Evolutionary conservation across 2,888 invertebrate species (phyloP), one percentile per base, ranked within the genome.

Genomic region (Trichopria drosophilae): DNA sequence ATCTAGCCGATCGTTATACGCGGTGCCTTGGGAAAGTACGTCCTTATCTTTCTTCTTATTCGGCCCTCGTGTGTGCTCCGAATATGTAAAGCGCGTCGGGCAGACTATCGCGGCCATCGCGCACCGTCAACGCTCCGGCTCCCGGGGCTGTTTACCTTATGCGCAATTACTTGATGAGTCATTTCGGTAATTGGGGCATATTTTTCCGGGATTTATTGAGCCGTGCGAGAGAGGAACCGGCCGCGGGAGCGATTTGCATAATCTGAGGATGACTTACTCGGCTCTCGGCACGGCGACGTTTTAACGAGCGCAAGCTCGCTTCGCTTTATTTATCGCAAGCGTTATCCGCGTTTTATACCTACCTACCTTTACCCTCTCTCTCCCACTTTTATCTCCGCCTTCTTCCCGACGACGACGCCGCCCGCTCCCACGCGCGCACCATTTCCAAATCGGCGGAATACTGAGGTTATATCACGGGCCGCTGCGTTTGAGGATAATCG

Each of bases 161-260:
- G 61, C 63, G 62, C 71, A 67, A 72, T 72, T 71, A 72, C 69
- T 72, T 69, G 72, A 71, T 72, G 71, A 72, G 64, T 72, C 70
- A 72, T 72, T 71, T 67, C 67, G 51, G 68, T 72, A 72, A 72
- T 72, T 71, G 71, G 71, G 68, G 62, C 65, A 66, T 70, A 71
- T 69, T 69, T 72, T 67, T 66, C 61, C 55, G 43, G 55, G 61
- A 71, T 72, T 72, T 72, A 71, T 71, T 55, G 65, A n/a, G 58
- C 57, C 46, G 29, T 10, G 24, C 40, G 53, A 32, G 41, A 28
- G 62, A 55, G 48, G 54, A 34, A 20, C 51, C 50, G 61, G 54
- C 58, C 57, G 57, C 53, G 54, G 46, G 53, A 55, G 43, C 57
- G 59, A 68, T 68, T 66, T 67, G 62, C 67, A 68, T 67, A 69